phyloP scores from a whole-genome alignment of 1,140 invertebrate species.

The Polypedilum vanderplanki region DNA sequence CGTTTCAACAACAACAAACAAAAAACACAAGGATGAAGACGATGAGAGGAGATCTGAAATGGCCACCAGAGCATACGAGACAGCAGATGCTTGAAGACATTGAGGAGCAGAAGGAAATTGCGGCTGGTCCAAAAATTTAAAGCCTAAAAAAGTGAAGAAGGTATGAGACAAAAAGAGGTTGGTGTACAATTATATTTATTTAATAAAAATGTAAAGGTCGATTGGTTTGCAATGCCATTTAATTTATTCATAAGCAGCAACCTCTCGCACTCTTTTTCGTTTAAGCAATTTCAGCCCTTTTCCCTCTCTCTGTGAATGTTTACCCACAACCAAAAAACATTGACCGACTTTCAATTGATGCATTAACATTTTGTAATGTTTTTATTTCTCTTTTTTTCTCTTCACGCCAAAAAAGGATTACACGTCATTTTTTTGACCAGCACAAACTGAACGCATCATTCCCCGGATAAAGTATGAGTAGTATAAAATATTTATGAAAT shows the following conservation, averaged over 20 bases:
- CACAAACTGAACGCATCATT: slow-evolving; percentile 21
- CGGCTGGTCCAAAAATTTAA: background rate
- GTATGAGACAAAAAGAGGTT: background rate
- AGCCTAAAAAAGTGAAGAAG: background rate
- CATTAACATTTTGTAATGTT: background rate
- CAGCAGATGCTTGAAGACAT: background rate
- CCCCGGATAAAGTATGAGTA: background rate
- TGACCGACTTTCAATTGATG: no score
- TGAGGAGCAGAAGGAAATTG: background rate
- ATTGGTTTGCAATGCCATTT: background rate
- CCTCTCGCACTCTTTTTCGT: background rate
- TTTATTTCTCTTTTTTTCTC: no score
- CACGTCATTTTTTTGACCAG: background rate
- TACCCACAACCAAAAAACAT: no score
- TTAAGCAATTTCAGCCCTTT: no score
- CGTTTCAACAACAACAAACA: background rate
- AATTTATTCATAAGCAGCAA: background rate
- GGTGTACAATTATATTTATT: background rate
- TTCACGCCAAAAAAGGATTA: background rate
- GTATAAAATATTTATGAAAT: background rate
- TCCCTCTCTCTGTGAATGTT: no score
- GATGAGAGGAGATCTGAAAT: slow-evolving; percentile 14
- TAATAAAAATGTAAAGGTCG: background rate
- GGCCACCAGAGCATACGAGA: slow-evolving; percentile 15
- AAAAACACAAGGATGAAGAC: slow-evolving; percentile 23